These are phyloP conservation scores for Linnaemya tessellans DNA, from an alignment of 2,888 invertebrate genomes.

Conservation along the genomic window DNA sequence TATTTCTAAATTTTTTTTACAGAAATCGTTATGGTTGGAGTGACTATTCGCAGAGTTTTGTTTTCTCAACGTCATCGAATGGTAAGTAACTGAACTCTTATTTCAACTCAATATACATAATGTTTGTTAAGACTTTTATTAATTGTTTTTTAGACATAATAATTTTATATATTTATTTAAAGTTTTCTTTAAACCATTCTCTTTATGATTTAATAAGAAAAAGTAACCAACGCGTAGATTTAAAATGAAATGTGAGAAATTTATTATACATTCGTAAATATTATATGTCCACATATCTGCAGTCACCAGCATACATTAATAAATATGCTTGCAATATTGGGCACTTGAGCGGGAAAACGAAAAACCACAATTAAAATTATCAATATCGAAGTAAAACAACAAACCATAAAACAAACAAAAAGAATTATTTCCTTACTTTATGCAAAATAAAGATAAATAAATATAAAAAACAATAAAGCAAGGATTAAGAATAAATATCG, in stretches of 20 bases:
- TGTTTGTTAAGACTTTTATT: not conserved
- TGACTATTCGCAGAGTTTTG: slow-evolving; percentile 86
- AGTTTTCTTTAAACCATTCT: slow-evolving; percentile 24
- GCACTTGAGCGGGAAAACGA: slow-evolving; percentile 27
- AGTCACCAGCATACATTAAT: not conserved
- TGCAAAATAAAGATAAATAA: slow-evolving; percentile 64
- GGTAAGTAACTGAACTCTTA: slow-evolving; percentile 83
- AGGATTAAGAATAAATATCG: slow-evolving; percentile 61
- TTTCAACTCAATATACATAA: not conserved
- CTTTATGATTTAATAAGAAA: slow-evolving; percentile 49
- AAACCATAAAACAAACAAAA: slow-evolving; percentile 19
- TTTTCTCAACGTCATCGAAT: slow-evolving; percentile 86
- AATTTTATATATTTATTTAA: not conserved
- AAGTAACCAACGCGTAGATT: slow-evolving; percentile 42
- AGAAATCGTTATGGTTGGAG: slow-evolving; percentile 88
- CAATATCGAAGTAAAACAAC: slow-evolving; percentile 43
- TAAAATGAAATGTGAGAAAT: not conserved
- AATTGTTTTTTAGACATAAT: slow-evolving; percentile 32
- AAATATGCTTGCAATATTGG: not conserved
- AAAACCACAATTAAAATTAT: slow-evolving; percentile 66
- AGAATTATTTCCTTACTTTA: slow-evolving; percentile 67
- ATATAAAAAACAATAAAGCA: slow-evolving; percentile 46
- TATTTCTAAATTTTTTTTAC: slow-evolving; percentile 61
- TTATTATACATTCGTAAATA: not conserved
- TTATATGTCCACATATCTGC: not conserved